Percentiles rank a stretch among this genome's conserved stretches.
phyloP scores from a whole-genome alignment of 2,888 invertebrate species.

The Beris chalybata region DNA sequence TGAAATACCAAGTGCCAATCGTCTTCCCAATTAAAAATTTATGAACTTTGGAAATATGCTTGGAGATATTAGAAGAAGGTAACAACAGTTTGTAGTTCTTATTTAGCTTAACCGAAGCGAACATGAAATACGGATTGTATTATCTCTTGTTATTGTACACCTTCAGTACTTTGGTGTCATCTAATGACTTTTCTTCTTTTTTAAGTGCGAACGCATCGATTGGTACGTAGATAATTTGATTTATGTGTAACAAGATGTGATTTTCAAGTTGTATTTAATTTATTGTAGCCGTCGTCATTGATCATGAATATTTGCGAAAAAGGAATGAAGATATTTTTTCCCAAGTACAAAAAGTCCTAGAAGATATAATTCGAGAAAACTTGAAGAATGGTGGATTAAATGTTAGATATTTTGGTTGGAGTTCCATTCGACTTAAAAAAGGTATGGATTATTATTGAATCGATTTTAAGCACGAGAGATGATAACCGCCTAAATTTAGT shows the following conservation, averaged over 20 bases:
- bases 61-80: neutral
- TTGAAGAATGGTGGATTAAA: conserved; percentile 70
- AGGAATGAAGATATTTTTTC: conserved; percentile 62
- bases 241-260: neutral
- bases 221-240: conserved; percentile 56
- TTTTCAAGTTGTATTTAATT: neutral
- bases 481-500: no score
- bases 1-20: conserved; percentile 24
- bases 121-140: neutral
- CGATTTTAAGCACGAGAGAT: no score
- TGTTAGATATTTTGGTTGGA: conserved; percentile 70
- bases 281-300: conserved; percentile 68
- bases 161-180: conserved; percentile 1
- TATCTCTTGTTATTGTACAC: conserved; percentile 1
- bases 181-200: conserved; percentile 70
- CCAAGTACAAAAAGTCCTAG: conserved; percentile 65
- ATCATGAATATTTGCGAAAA: conserved; percentile 67
- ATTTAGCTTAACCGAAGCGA: neutral
- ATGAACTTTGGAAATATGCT: neutral
- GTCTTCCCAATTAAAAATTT: conserved; percentile 4
- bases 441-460: conserved; percentile 56
- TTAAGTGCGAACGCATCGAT: conserved; percentile 74
- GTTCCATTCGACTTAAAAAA: conserved; percentile 68
- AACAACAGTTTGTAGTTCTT: neutral
- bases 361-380: conserved; percentile 65